phyloP scores from a whole-genome alignment of 2,797 vertebrate genomes.

The Leucoraja ocellata region DNA sequence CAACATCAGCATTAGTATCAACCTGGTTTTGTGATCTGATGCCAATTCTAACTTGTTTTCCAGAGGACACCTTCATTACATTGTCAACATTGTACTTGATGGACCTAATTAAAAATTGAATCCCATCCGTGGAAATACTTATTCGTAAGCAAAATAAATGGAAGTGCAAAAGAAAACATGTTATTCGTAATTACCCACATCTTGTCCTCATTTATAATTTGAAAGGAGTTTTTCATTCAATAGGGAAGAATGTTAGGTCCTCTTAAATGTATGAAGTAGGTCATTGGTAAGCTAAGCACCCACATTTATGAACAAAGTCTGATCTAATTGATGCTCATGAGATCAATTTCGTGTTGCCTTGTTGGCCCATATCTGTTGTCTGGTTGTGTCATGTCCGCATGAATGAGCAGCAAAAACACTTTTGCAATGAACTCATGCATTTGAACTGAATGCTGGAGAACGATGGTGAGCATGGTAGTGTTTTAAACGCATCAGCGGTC shows the following conservation, averaged over 20 bases:
- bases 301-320: slow-evolving; percentile 50
- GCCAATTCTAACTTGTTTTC: background rate
- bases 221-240: background rate
- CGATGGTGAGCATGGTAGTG: background rate
- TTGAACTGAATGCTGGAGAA: slow-evolving; percentile 39
- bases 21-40: background rate
- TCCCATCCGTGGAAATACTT: background rate
- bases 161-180: background rate
- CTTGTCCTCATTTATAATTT: background rate
- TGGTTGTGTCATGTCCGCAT: slow-evolving; percentile 54
- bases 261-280: slow-evolving; percentile 58
- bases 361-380: slow-evolving; percentile 54
- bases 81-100: background rate
- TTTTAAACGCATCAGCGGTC: background rate
- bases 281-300: slow-evolving; percentile 49
- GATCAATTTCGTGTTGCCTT: slow-evolving; percentile 58
- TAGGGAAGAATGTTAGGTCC: slow-evolving; percentile 9
- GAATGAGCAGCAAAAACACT: slow-evolving; percentile 46
- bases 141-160: background rate
- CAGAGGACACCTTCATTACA: background rate
- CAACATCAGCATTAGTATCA: background rate
- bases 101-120: background rate
- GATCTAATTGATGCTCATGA: slow-evolving; percentile 58
- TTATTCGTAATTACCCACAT: background rate
- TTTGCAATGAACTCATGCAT: slow-evolving; percentile 35